Conservation (phyloP, 2,888 invertebrate genomes). For the Hipparchia sbordonii region DNA sequence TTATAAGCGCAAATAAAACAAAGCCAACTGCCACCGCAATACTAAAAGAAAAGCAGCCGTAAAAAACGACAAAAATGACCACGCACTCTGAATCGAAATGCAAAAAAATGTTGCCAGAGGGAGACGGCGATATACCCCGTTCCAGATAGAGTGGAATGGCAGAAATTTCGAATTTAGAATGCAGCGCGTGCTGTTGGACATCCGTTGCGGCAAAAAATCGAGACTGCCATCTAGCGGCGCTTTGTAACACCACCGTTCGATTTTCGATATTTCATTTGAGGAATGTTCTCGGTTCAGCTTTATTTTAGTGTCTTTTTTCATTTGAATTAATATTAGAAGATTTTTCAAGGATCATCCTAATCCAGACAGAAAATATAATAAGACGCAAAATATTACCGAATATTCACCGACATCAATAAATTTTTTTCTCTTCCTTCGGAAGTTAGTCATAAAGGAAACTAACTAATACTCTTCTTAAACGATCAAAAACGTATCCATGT, state of each 20-base stretch:
- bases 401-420: neutral
- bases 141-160: slow-evolving; percentile 62
- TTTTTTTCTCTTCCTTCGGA: neutral
- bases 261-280: slow-evolving; percentile 36
- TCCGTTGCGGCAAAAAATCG: slow-evolving; percentile 76
- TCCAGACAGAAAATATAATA: neutral
- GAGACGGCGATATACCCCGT: slow-evolving; percentile 58
- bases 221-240: slow-evolving; percentile 69
- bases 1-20: slow-evolving; percentile 56
- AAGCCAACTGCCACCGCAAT: slow-evolving; percentile 64
- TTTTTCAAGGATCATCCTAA: neutral
- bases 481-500: slow-evolving; percentile 47
- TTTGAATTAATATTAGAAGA: neutral
- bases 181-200: slow-evolving; percentile 80
- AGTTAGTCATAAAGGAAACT: neutral
- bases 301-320: slow-evolving; percentile 12
- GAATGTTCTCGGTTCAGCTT: slow-evolving; percentile 15
- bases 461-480: slow-evolving; percentile 13
- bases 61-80: slow-evolving; percentile 77
- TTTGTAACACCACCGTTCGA: slow-evolving; percentile 56
- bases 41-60: slow-evolving; percentile 62
- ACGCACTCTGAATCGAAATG: slow-evolving; percentile 80
- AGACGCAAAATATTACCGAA: neutral
- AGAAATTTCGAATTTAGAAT: slow-evolving; percentile 76
- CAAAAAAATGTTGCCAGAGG: slow-evolving; percentile 74